A percentile compares a stretch with the other conserved stretches of the same genome.
These are phyloP conservation scores for Xestoiulus laeticollis DNA, from an alignment of 2,888 invertebrate genomes.

Conservation along the genomic window DNA sequence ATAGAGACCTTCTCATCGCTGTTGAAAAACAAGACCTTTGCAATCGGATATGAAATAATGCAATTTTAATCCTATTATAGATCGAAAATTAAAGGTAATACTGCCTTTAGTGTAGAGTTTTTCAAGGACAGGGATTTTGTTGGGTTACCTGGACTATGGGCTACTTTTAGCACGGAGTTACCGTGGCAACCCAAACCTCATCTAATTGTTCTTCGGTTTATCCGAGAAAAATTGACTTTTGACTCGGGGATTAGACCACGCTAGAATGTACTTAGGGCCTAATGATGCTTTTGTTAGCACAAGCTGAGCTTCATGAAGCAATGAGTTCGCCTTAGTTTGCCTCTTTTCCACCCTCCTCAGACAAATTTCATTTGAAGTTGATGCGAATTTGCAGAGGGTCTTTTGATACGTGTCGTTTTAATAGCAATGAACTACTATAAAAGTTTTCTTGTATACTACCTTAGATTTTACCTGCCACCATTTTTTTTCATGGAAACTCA, in stretches of 20 bases:
- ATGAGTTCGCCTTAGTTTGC: neutral
- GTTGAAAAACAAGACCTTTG: neutral
- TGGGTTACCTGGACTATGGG: neutral
- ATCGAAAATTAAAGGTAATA: conserved; percentile 39
- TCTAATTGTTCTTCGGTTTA: neutral
- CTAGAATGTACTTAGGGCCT: neutral
- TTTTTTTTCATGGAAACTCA: too few relatives aligned
- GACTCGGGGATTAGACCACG: neutral
- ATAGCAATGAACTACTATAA: too few relatives aligned
- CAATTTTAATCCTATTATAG: conserved; percentile 39
- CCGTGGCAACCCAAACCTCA: neutral
- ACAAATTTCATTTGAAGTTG: neutral
- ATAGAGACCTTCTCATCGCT: neutral
- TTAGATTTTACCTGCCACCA: too few relatives aligned
- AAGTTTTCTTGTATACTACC: too few relatives aligned
- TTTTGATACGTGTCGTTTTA: too few relatives aligned
- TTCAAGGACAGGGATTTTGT: neutral
- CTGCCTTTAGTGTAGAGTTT: neutral
- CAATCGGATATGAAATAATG: conserved; percentile 21
- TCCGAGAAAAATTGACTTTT: neutral
- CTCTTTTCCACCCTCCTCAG: neutral
- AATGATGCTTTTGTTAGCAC: neutral
- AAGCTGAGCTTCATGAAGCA: neutral
- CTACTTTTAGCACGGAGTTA: neutral
- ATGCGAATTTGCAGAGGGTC: neutral